Conservation (phyloP, 2,113 vertebrate species). For the Phasianus colchicus region DNA sequence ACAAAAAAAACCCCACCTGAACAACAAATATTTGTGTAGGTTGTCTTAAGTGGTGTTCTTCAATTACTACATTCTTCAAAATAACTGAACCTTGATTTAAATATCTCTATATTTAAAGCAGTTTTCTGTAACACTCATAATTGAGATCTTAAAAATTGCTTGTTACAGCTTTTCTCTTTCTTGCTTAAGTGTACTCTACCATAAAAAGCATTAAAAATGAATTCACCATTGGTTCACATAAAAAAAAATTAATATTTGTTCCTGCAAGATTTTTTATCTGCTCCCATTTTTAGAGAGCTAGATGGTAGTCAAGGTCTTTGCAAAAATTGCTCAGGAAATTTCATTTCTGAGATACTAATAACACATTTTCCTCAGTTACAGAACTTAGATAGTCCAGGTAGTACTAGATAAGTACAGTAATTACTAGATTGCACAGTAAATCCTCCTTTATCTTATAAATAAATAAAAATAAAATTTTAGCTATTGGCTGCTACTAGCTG, state of each 20-base stretch:
- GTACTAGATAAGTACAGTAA: background rate
- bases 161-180: background rate
- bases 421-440: background rate
- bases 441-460: background rate
- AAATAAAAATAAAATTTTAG: background rate
- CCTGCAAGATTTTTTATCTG: background rate
- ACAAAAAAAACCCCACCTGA: background rate
- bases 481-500: background rate
- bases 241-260: background rate
- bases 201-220: conserved; percentile 51
- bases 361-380: background rate
- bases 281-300: background rate
- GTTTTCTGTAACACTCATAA: conserved; percentile 39
- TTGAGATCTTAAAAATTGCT: conserved; percentile 26
- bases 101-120: background rate
- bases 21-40: conserved; percentile 6
- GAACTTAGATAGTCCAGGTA: background rate
- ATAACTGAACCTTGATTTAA: conserved; percentile 11
- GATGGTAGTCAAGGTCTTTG: background rate
- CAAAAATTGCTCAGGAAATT: background rate
- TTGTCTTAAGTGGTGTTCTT: conserved; percentile 10
- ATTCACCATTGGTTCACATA: conserved; percentile 17
- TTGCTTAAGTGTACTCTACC: conserved; percentile 50
- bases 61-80: background rate
- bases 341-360: background rate